phyloP scores from a whole-genome alignment of 1,140 invertebrate species.

The Eupeodes corollae region DNA sequence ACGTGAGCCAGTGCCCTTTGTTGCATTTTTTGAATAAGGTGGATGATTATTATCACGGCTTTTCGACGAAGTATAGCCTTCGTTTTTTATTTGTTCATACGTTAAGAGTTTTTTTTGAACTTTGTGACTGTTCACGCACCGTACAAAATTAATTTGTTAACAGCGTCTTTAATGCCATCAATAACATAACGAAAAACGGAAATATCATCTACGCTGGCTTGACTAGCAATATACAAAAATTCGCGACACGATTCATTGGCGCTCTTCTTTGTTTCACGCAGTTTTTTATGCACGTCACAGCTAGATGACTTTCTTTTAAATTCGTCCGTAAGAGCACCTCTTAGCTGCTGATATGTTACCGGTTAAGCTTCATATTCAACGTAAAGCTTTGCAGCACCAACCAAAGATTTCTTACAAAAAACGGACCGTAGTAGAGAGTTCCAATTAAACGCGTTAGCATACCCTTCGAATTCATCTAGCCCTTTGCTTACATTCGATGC shows the following conservation, averaged over 20 bases:
- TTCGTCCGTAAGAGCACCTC: slow-evolving; percentile 11
- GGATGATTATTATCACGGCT: neutral
- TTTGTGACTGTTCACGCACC: slow-evolving; percentile 19
- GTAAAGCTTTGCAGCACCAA: slow-evolving; percentile 11
- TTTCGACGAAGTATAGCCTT: slow-evolving; percentile 6
- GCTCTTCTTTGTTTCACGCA: no score
- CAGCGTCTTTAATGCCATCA: no score
- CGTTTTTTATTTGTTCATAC: slow-evolving; percentile 14
- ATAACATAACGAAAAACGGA: no score
- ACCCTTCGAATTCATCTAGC: slow-evolving; percentile 15
- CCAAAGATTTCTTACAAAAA: slow-evolving; percentile 12
- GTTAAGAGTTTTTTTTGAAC: slow-evolving; percentile 18
- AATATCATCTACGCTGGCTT: no score
- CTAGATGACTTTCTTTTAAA: slow-evolving; percentile 14
- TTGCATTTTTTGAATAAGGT: neutral
- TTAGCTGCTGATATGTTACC: slow-evolving; percentile 9
- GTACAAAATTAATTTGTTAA: slow-evolving; percentile 26
- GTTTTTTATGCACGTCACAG: no score
- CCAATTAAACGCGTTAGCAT: slow-evolving; percentile 16
- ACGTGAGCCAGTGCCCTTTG: neutral
- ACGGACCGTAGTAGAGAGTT: slow-evolving; percentile 7
- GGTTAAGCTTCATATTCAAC: slow-evolving; percentile 8
- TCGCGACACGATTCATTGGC: no score
- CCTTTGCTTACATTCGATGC: slow-evolving; percentile 5
- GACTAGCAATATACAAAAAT: no score